These are phyloP conservation scores for Hofmannophila pseudospretella DNA, from an alignment of 2,888 invertebrate genomes.

Conservation along the genomic window DNA sequence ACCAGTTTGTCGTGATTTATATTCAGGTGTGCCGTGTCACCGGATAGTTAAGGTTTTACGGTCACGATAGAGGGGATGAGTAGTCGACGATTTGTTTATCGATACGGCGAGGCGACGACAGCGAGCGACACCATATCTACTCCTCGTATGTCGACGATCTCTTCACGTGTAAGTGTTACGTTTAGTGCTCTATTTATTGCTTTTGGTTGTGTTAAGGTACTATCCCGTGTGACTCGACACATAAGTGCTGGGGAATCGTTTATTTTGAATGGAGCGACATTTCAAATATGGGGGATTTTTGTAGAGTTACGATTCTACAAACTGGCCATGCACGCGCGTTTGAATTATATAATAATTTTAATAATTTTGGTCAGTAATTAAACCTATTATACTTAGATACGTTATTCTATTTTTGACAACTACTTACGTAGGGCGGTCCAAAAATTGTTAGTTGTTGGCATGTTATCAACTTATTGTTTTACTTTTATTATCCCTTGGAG, in stretches of 20 bases:
- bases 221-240: constrained; percentile 4
- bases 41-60: constrained; percentile 73
- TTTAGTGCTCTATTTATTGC: constrained; percentile 66
- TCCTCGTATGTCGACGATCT: constrained; percentile 49
- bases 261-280: neutral
- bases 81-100: constrained; percentile 70
- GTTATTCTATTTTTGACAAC: too few species aligned
- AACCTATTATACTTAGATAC: too few species aligned
- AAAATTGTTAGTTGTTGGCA: too few species aligned
- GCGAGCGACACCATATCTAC: constrained; percentile 56
- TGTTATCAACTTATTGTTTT: too few species aligned
- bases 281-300: too few species aligned
- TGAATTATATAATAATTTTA: too few species aligned
- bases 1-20: constrained; percentile 62
- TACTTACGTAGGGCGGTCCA: too few species aligned
- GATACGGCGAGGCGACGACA: constrained; percentile 61
- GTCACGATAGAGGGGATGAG: constrained; percentile 65
- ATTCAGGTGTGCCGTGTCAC: constrained; percentile 67
- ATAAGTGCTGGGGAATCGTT: neutral
- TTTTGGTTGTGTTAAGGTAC: constrained; percentile 48
- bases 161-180: constrained; percentile 68
- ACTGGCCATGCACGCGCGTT: too few species aligned
- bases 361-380: too few species aligned
- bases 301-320: too few species aligned
- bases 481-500: too few species aligned